phyloP scores from a whole-genome alignment of 2,797 vertebrate species.

The Crax fasciolata region DNA sequence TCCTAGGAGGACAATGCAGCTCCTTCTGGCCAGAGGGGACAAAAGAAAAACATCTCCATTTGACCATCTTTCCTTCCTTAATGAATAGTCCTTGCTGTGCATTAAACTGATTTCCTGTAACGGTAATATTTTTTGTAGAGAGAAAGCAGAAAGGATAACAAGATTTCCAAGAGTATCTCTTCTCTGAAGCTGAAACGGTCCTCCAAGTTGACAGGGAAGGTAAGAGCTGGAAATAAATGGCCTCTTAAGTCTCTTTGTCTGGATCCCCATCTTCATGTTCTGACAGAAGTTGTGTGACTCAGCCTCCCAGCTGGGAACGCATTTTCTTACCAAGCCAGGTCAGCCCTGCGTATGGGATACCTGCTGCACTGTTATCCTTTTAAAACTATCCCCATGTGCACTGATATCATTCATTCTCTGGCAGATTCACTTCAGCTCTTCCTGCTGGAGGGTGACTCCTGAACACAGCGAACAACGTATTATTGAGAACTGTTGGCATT shows the following conservation, averaged over 20 bases:
- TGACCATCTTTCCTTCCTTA: neutral
- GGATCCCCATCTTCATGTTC: neutral
- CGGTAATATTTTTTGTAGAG: conserved; percentile 53
- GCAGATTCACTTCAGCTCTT: neutral
- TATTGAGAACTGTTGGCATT: neutral
- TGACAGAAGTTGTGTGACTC: neutral
- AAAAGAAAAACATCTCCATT: neutral
- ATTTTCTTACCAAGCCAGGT: neutral
- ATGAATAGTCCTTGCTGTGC: neutral
- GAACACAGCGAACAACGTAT: neutral
- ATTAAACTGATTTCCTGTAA: conserved; percentile 2
- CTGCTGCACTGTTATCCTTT: neutral
- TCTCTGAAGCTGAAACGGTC: conserved; percentile 81
- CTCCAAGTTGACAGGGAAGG: conserved; percentile 78
- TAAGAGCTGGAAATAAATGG: conserved; percentile 46
- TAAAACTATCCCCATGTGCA: neutral
- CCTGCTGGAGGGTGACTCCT: neutral
- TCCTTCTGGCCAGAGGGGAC: neutral
- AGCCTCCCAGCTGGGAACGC: neutral
- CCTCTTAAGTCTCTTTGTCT: neutral
- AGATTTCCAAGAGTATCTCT: conserved; percentile 74
- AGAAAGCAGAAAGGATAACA: conserved; percentile 65
- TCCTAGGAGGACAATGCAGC: neutral
- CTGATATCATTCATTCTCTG: neutral
- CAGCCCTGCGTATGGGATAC: neutral